These are phyloP conservation scores for Antheraea mylitta DNA, from an alignment of 1,140 invertebrate genomes.

Conservation along the genomic window DNA sequence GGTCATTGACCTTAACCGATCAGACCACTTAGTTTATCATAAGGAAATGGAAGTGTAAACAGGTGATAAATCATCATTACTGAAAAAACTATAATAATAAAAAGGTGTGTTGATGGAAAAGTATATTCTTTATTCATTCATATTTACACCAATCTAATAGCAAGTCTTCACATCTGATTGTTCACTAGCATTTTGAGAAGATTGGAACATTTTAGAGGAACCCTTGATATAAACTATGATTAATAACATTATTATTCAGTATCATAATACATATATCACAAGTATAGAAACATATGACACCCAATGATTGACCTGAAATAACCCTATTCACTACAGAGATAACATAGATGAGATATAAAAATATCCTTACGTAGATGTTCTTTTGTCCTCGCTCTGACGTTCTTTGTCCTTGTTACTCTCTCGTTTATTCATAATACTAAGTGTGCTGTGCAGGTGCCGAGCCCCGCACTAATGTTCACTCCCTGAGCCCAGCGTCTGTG, in stretches of 20 bases:
- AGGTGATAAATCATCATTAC: no score
- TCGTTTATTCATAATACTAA: slow-evolving; percentile 78
- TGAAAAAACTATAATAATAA: no score
- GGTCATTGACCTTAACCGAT: no score
- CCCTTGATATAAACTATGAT: not conserved
- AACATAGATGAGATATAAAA: slow-evolving; percentile 3
- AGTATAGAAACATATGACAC: not conserved
- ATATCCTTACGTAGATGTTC: slow-evolving; percentile 69
- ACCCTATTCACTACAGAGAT: not conserved
- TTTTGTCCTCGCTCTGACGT: slow-evolving; percentile 74
- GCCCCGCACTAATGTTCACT: slow-evolving; percentile 63
- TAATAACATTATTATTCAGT: slow-evolving; percentile 12
- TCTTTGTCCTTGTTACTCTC: slow-evolving; percentile 74
- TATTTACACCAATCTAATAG: not conserved
- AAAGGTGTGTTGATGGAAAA: no score
- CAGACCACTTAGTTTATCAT: no score
- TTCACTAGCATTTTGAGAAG: not conserved
- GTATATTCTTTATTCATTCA: no score
- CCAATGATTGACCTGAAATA: slow-evolving; percentile 4
- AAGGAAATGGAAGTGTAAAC: no score
- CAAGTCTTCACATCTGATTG: not conserved
- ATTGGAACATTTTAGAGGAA: no score
- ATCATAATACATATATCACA: slow-evolving; percentile 14
- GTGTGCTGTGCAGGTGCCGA: slow-evolving; percentile 62
- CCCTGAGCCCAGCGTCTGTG: slow-evolving; percentile 56